Evolutionary conservation across 2,797 vertebrate genomes (phyloP), one percentile per base, ranked within the genome.

Genomic region (Psittacula echo): DNA sequence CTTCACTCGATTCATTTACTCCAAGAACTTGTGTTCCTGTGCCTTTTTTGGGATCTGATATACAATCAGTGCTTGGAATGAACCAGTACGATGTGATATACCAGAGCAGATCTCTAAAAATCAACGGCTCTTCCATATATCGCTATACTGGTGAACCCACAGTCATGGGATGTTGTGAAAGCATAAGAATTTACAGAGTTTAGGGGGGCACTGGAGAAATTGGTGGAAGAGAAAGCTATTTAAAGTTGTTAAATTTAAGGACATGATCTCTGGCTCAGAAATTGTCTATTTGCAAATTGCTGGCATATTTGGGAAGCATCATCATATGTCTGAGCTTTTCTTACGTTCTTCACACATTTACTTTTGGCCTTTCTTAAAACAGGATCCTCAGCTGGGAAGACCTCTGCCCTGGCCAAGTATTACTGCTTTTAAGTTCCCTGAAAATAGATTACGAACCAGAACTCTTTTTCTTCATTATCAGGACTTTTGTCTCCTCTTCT

Each of bases 1-100:
- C 90, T 96, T 97, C 95, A 95, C 84, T 95, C 68, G 1, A 56
- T 72, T 95, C 75, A 91, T 95, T 94, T 94, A 75, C 78, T 92
- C 72, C 86, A 87, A 92, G 93, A 83, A 80, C 81, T 60, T 84
- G 53, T 81, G 27, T 92, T 94, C 89, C 93, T 87, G 54, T 51
- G 61, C 39, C 62, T 93, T 93, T 96, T 93, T 58, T 37, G 80
- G 77, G 68, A 85, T 94, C 78, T 92, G 84, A 94, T 92, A 54
- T 34, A 60, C 21, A 85, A 58, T 50, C 24, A 14, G 53, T 12
- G 66, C 53, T 93, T 85, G 89, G 81, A 95, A 85, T 0, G 6
- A 90, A 68, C 37, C n/a, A n/a, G 60, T 42, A 53, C 0, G 0
- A 42, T 67, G 48, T 53, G 74, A 85, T 87, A 71, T 7, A 68